Evolutionary conservation across 2,888 invertebrate genomes (phyloP).

Genomic region (Strigamia transsilvanica): DNA sequence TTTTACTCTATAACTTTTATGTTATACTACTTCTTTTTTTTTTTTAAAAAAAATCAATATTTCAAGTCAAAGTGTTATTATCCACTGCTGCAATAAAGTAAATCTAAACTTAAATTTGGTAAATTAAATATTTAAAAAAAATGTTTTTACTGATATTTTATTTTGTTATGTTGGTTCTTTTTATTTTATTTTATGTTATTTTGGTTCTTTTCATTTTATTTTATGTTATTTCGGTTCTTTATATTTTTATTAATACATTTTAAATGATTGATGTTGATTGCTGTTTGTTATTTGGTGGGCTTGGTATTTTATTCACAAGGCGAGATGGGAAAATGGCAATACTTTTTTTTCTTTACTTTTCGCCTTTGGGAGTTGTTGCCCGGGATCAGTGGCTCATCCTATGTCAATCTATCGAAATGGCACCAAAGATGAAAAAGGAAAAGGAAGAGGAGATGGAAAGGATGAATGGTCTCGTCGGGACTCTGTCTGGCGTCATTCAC

Average conservation of each 20-base stretch:
- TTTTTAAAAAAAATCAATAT: too few relatives aligned
- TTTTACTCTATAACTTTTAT: too few relatives aligned
- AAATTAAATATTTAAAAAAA: too few relatives aligned
- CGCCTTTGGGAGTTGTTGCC: conserved; percentile 32
- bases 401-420: conserved; percentile 45
- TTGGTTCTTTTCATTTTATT: too few relatives aligned
- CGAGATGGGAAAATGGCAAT: conserved; percentile 32
- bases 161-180: too few relatives aligned
- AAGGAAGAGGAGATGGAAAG: conserved; percentile 34
- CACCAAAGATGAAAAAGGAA: conserved; percentile 37
- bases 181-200: too few relatives aligned
- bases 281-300: background rate
- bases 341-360: conserved; percentile 1
- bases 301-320: conserved; percentile 18
- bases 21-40: too few relatives aligned
- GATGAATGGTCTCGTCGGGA: conserved; percentile 45
- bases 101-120: too few relatives aligned
- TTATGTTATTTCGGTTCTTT: too few relatives aligned
- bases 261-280: conserved; percentile 15
- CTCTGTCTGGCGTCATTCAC: conserved; percentile 46
- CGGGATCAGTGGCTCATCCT: conserved; percentile 49
- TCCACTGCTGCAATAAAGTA: too few relatives aligned
- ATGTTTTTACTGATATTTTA: too few relatives aligned
- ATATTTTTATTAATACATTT: background rate
- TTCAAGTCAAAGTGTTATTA: too few relatives aligned